Base-by-base conservation (phyloP, 1,140 invertebrate genomes). In the Popillia japonica region DNA sequence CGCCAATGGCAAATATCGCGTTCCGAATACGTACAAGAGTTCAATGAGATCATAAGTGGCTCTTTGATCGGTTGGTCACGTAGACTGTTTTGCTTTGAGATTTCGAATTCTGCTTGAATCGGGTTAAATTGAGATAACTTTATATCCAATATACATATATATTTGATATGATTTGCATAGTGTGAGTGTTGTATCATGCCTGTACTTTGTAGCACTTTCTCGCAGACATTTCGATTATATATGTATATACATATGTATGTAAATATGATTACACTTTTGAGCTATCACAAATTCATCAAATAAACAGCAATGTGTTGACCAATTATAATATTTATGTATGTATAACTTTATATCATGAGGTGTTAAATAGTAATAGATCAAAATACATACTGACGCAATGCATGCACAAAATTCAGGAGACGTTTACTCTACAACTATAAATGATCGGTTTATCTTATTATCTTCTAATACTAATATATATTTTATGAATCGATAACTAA, bases 1-100 rank as follows among this genome's bases (percentile, higher is more conserved):
- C 61, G 61, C 61, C 61, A 68, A 22, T 68, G 61, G 61, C 61
- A 68, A 68, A 68, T 68, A 68, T 68, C 61, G 61, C 27, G 48
- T 17, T 17, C 23, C 61, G 27, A 68, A 27, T 22, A 34, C 61
- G 61, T 9, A 22, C 14, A 14, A 7, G 48, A 55, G 17, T 17
- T 22, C 61, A 22, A 10, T 20, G 61, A 68, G 61, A 22, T 34
- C 27, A 34, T 68, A 22, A 11, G 6, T 23, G 11, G 61, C 59
- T 17, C 6, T 2, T 27, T 48, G 0, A 48, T 10, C 61, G 11
- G 20, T 14, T 11, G 61, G 22, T 68, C 61, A 68, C 61, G 61
- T 68, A 68, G 61, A 34, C 20, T 34, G 6, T 1, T 20, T 27
- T 7, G 20, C 20, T 68, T 34, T 34, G 27, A 34, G 4, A 48